phyloP scores from a whole-genome alignment of 2,113 vertebrate genomes.

The Thalassarche chlororhynchos region DNA sequence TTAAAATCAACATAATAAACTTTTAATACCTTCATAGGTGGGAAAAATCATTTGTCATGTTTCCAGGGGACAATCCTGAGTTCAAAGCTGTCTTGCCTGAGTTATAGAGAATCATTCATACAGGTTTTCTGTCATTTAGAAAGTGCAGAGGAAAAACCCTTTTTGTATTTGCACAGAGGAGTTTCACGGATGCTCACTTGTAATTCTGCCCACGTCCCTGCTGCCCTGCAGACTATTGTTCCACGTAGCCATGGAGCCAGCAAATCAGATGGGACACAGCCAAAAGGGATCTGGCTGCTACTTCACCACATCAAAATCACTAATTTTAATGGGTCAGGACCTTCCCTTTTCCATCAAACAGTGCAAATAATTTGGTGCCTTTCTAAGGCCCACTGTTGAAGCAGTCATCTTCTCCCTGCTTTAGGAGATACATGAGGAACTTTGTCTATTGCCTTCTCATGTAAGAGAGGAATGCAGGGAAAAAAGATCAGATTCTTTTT shows the following conservation, averaged over 20 bases:
- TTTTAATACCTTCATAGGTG: not conserved
- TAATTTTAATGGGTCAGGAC: not conserved
- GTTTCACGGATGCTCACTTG: not conserved
- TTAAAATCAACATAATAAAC: not conserved
- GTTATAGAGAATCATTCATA: not conserved
- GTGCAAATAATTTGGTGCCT: not conserved
- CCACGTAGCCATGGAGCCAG: not conserved
- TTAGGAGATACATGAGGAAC: not conserved
- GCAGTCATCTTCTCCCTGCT: not conserved
- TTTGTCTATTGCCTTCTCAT: not conserved
- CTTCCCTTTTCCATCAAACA: not conserved
- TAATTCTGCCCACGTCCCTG: constrained; percentile 36
- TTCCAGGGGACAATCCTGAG: not conserved
- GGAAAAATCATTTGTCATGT: not conserved
- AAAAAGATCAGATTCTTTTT: not conserved
- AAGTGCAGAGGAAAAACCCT: not conserved
- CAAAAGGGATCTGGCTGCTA: not conserved
- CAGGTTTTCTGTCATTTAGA: not conserved
- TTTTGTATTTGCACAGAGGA: not conserved
- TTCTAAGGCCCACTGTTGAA: not conserved
- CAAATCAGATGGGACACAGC: not conserved
- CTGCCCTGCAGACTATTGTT: constrained; percentile 44
- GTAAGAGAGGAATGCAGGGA: not conserved
- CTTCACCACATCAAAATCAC: not conserved
- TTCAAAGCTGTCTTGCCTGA: not conserved